These are phyloP conservation scores for Tragelaphus imberbis DNA, from an alignment of 2,113 vertebrate genomes.

Conservation along the genomic window DNA sequence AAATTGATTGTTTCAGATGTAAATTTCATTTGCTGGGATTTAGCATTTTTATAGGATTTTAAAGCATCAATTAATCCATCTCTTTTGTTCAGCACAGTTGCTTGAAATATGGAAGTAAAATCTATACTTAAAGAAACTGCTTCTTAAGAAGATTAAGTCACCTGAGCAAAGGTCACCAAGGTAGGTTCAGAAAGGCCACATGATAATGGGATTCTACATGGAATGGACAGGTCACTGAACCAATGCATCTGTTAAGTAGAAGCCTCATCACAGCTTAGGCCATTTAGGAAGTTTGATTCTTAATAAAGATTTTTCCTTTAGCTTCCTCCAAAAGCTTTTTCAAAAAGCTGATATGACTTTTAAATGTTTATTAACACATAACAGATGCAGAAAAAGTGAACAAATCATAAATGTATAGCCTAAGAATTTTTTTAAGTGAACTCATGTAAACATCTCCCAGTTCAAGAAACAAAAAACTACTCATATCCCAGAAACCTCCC, in stretches of 20 bases:
- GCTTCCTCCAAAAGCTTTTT: background rate
- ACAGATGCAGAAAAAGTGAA: background rate
- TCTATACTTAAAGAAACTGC: slow-evolving; percentile 39
- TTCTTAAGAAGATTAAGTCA: slow-evolving; percentile 44
- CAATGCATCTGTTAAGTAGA: background rate
- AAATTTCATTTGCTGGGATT: slow-evolving; percentile 64
- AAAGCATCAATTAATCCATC: slow-evolving; percentile 65
- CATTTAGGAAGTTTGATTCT: slow-evolving; percentile 47
- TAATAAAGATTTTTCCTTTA: slow-evolving; percentile 65
- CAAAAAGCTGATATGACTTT: background rate
- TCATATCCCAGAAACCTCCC: background rate
- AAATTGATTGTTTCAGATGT: slow-evolving; percentile 71
- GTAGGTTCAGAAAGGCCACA: background rate
- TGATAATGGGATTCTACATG: background rate
- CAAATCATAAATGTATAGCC: background rate
- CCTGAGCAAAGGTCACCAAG: background rate
- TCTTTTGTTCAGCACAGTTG: slow-evolving; percentile 50
- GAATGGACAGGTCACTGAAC: background rate
- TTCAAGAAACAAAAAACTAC: background rate
- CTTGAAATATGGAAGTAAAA: slow-evolving; percentile 50
- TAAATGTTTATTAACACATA: background rate
- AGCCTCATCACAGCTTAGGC: background rate
- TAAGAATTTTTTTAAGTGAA: background rate
- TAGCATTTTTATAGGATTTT: slow-evolving; percentile 69
- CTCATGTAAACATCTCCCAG: background rate